Percentiles rank a stretch among this genome's conserved stretches.
Evolutionary conservation across 2,113 vertebrate genomes (phyloP).

Genomic region (Gnathonemus longibarbis): DNA sequence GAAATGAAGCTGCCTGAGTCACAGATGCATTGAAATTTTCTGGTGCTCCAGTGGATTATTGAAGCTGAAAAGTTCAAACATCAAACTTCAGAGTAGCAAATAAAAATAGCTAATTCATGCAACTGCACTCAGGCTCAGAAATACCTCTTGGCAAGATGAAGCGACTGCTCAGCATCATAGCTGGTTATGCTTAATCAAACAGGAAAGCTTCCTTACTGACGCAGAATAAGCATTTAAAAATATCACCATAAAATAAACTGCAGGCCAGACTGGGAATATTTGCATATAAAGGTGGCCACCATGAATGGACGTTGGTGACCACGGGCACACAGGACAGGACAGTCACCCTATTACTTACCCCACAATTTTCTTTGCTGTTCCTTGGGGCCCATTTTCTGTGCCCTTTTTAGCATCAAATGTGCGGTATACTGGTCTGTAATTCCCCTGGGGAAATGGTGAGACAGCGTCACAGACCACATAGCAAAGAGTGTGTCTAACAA

Average conservation of each 20-base stretch:
- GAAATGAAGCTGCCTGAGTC: conserved; percentile 40
- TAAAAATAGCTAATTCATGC: conserved; percentile 45
- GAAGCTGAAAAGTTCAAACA: conserved; percentile 27
- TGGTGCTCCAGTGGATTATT: conserved; percentile 28
- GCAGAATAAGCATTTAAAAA: conserved; percentile 11
- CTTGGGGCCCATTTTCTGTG: conserved; percentile 79
- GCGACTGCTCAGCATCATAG: conserved; percentile 53
- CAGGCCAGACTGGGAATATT: conserved; percentile 1
- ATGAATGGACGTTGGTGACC: background rate
- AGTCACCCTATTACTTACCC: conserved; percentile 56
- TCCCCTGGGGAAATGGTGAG: conserved; percentile 65
- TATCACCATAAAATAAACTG: conserved; percentile 8
- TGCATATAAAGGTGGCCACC: background rate
- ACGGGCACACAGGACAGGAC: background rate
- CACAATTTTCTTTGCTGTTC: conserved; percentile 55
- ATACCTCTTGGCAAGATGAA: conserved; percentile 50
- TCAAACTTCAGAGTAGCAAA: conserved; percentile 18
- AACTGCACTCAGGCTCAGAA: conserved; percentile 33
- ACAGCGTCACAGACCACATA: conserved; percentile 10
- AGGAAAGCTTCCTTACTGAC: conserved; percentile 44
- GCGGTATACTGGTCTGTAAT: conserved; percentile 76
- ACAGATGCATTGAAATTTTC: conserved; percentile 33
- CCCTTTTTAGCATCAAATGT: conserved; percentile 82
- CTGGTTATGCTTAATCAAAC: conserved; percentile 44
- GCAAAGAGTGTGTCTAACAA: background rate